Evolutionary conservation across 1,140 invertebrate species (phyloP), one percentile per base, ranked within the genome.

Genomic region (Musca vetustissima): DNA sequence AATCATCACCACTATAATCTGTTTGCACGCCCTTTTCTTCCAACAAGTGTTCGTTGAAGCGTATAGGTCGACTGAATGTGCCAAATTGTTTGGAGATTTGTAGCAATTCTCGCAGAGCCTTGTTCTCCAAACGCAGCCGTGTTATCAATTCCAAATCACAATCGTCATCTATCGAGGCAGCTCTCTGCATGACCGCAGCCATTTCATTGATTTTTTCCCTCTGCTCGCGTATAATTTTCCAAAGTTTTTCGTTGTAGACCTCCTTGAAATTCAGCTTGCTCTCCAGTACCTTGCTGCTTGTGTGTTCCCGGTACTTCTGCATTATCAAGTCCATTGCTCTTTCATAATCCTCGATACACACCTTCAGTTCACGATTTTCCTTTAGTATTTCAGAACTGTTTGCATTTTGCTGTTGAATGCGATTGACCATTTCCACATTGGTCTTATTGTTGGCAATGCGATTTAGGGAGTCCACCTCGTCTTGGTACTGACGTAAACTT

Each of bases 241-340:
- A 81, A 64, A 81, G 72, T 57, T 90, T 88, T 71, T 90, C 87
- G 80, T 92, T 90, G 70, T 92, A 87, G 25, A 91, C 84, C 48
- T 87, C 85, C 70, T 88, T 87, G 70, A 92, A 87, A 80, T 95
- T 90, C 71, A 91, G 87, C 79, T 91, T 88, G 55, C 89, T 91
- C 64, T 90, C 89, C 77, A 90, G 89, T 73, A 96, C 88, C 73
- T 97, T 87, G 72, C 92, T 89, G 24, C 91, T 89, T 55, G 94
- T 92, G 80, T 98, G 96, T 82, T 97, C 91, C 69, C 97, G 86
- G 83, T 98, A 99, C 85, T 98, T 99, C 65, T 92, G 92, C 97
- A 98, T 99, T 73, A 98, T 97, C 66, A 97, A 86, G 82, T 98
- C 95, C 72, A 98, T 85, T 43, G 95, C 93, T 70, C 91, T 91